Evolutionary conservation across 2,888 invertebrate species (phyloP).

Genomic region (Odontothrips loti): DNA sequence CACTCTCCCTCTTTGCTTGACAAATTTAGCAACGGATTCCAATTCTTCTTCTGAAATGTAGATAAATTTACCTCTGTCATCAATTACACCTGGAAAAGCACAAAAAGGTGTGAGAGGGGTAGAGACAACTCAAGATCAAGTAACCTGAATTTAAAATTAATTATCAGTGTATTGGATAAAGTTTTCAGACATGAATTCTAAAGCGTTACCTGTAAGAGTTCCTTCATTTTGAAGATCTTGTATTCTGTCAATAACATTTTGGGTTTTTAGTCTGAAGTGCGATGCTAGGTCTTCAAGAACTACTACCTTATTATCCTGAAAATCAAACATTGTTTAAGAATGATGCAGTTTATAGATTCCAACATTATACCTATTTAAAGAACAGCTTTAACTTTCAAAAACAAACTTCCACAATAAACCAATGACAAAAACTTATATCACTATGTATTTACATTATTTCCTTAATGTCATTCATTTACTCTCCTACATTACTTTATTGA

Average conservation of each 20-base stretch:
- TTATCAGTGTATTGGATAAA: background rate
- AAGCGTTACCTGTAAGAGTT: conserved; percentile 61
- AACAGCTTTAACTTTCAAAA: conserved; percentile 10
- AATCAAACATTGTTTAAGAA: conserved; percentile 38
- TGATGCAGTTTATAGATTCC: background rate
- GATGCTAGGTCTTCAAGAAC: conserved; percentile 89
- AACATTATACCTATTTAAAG: background rate
- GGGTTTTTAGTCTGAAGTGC: conserved; percentile 86
- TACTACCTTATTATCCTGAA: conserved; percentile 80
- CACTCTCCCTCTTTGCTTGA: conserved; percentile 89
- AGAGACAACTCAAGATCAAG: background rate
- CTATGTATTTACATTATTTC: background rate
- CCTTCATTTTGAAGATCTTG: conserved; percentile 77
- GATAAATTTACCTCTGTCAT: conserved; percentile 98
- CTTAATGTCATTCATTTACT: conserved; percentile 10
- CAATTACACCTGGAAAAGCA: conserved; percentile 72
- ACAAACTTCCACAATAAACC: no score
- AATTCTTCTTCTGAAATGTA: conserved; percentile 90
- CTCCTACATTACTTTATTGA: conserved; percentile 29
- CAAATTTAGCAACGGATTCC: conserved; percentile 89
- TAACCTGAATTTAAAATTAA: background rate
- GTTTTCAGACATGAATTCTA: background rate
- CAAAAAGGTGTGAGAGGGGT: conserved; percentile 10
- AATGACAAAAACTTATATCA: no score
- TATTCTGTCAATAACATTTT: conserved; percentile 81